phyloP scores from a whole-genome alignment of 2,888 invertebrate species.

The Thelaira solivaga region DNA sequence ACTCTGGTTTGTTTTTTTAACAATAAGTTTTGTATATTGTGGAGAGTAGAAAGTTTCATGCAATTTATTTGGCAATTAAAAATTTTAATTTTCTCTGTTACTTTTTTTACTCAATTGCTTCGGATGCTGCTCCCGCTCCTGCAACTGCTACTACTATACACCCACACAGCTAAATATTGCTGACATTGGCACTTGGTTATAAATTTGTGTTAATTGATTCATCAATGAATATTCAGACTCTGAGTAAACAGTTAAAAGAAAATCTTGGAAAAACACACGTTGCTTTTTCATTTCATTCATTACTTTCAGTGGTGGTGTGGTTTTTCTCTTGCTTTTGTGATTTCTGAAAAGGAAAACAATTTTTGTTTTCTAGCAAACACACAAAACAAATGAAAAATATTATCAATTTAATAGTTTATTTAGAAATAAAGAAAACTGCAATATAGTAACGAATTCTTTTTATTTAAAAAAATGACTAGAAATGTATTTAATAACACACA shows the following conservation, averaged over 20 bases:
- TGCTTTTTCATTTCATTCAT: background rate
- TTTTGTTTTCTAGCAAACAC: no score
- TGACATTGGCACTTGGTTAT: slow-evolving; percentile 31
- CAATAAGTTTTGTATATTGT: background rate
- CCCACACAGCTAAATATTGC: slow-evolving; percentile 7
- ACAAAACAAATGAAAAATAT: no score
- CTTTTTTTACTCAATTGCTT: background rate
- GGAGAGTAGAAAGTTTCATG: background rate
- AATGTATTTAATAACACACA: no score
- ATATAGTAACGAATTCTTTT: no score
- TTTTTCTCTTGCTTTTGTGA: no score
- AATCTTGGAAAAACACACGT: background rate
- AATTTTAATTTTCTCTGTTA: slow-evolving; percentile 45
- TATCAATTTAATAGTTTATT: no score
- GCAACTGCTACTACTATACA: background rate
- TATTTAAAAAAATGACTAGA: no score
- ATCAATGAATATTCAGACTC: slow-evolving; percentile 36
- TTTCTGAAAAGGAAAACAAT: no score
- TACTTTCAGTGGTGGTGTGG: background rate
- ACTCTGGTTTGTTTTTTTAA: background rate
- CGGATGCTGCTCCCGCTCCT: background rate
- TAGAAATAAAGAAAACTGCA: no score
- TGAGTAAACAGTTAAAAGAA: slow-evolving; percentile 8
- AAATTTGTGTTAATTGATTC: slow-evolving; percentile 45
- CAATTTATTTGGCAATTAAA: slow-evolving; percentile 62